Conservation (phyloP, 2,797 vertebrate genomes). For the Pangasius mekongensis region DNA sequence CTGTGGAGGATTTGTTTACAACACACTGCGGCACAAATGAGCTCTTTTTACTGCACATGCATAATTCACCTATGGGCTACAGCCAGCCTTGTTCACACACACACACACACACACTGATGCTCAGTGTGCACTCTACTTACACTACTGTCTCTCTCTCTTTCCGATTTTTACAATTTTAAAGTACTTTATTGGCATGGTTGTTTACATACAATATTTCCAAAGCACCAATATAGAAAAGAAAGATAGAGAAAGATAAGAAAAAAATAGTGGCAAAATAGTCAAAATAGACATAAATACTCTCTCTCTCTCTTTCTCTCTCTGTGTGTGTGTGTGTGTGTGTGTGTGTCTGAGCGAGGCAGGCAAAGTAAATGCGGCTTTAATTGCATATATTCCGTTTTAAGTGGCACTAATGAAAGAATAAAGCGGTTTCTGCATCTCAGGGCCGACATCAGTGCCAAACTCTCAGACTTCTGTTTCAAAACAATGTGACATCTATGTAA, state of each 20-base stretch:
- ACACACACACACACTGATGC: slow-evolving; percentile 19
- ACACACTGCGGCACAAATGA: slow-evolving; percentile 69
- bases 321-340: background rate
- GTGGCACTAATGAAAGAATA: slow-evolving; percentile 25
- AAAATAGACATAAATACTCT: too few relatives aligned
- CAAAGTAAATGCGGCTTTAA: slow-evolving; percentile 11
- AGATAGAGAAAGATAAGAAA: too few relatives aligned
- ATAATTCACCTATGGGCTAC: slow-evolving; percentile 76
- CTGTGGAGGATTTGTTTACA: slow-evolving; percentile 3
- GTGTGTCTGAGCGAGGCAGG: background rate
- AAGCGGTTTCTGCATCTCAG: background rate
- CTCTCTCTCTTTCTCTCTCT: background rate
- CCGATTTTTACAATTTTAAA: too few relatives aligned
- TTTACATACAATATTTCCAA: too few relatives aligned
- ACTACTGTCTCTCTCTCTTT: background rate
- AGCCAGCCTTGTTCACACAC: slow-evolving; percentile 52
- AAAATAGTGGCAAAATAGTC: too few relatives aligned
- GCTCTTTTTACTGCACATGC: slow-evolving; percentile 80
- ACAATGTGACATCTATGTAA: background rate
- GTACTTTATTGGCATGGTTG: too few relatives aligned
- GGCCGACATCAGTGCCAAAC: background rate
- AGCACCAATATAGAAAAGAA: too few relatives aligned
- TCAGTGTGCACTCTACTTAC: background rate
- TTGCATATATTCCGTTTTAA: slow-evolving; percentile 25
- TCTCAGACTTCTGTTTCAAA: background rate